phyloP scores from a whole-genome alignment of 2,888 invertebrate species.

The Chorisops tibialis region DNA sequence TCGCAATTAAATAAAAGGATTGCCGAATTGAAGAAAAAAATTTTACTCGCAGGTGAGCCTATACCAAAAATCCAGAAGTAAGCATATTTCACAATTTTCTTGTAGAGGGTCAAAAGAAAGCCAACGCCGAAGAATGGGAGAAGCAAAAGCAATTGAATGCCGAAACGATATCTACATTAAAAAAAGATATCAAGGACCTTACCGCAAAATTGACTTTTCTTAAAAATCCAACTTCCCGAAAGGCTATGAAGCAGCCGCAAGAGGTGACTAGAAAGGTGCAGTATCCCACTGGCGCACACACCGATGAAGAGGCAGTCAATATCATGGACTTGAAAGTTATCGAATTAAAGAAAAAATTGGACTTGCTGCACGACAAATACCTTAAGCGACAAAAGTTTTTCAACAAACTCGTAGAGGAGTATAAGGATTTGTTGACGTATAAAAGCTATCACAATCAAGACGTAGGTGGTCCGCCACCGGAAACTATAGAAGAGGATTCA shows the following conservation, averaged over 20 bases:
- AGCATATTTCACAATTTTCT: slow-evolving; percentile 32
- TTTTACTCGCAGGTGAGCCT: slow-evolving; percentile 71
- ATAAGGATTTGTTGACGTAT: slow-evolving; percentile 60
- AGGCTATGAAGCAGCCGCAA: slow-evolving; percentile 40
- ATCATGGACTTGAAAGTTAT: slow-evolving; percentile 65
- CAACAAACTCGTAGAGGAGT: slow-evolving; percentile 59
- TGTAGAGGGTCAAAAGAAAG: slow-evolving; percentile 80
- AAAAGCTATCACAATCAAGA: slow-evolving; percentile 54
- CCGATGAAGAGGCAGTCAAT: slow-evolving; percentile 54
- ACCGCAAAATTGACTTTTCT: slow-evolving; percentile 56
- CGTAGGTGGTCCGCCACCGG: slow-evolving; percentile 47
- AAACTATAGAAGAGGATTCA: slow-evolving; percentile 56
- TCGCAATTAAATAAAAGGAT: slow-evolving; percentile 66
- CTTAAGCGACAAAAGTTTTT: slow-evolving; percentile 61
- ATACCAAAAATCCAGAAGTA: neutral
- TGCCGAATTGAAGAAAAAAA: slow-evolving; percentile 81
- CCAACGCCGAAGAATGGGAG: slow-evolving; percentile 76
- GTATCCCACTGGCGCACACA: slow-evolving; percentile 54
- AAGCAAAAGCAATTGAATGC: slow-evolving; percentile 68
- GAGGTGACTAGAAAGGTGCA: slow-evolving; percentile 46
- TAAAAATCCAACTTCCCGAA: slow-evolving; percentile 47
- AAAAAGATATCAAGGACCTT: slow-evolving; percentile 68
- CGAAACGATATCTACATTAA: slow-evolving; percentile 67
- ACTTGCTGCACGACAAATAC: slow-evolving; percentile 67
- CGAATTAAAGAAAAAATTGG: slow-evolving; percentile 69